phyloP scores from a whole-genome alignment of 2,797 vertebrate species.

The Notolepis coatsorum region DNA sequence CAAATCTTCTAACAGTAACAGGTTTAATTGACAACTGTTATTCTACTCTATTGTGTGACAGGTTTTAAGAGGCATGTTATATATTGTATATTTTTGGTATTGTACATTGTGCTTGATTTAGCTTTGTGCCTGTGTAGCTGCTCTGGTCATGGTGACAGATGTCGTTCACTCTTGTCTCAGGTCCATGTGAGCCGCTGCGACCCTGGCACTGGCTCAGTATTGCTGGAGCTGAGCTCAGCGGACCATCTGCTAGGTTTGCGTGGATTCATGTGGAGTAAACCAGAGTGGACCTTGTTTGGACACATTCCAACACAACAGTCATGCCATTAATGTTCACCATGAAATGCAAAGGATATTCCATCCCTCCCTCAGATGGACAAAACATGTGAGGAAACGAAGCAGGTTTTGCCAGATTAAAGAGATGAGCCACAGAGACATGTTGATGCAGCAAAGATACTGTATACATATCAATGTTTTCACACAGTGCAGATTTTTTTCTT shows the following conservation, averaged over 20 bases:
- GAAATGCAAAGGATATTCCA: slow-evolving; percentile 32
- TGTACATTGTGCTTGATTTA: slow-evolving; percentile 25
- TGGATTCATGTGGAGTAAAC: slow-evolving; percentile 58
- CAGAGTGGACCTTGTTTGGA: slow-evolving; percentile 70
- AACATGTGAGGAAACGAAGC: slow-evolving; percentile 29
- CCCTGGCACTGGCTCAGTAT: slow-evolving; percentile 59
- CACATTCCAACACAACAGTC: slow-evolving; percentile 61
- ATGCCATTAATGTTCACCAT: slow-evolving; percentile 62
- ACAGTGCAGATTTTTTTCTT: slow-evolving; percentile 25
- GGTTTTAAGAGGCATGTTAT: background rate
- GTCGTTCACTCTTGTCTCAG: slow-evolving; percentile 55
- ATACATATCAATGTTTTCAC: slow-evolving; percentile 33
- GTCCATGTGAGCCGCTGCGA: slow-evolving; percentile 65
- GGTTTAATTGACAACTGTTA: too few species aligned
- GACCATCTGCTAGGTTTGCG: slow-evolving; percentile 74
- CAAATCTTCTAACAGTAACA: too few species aligned
- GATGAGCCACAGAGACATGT: slow-evolving; percentile 34
- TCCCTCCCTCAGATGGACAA: slow-evolving; percentile 50
- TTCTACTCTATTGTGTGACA: too few species aligned
- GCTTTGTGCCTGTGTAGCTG: slow-evolving; percentile 10
- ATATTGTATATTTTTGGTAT: slow-evolving; percentile 10
- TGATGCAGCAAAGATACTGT: slow-evolving; percentile 34
- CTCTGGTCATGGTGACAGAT: slow-evolving; percentile 51
- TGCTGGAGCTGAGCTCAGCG: slow-evolving; percentile 57
- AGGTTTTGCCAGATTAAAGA: slow-evolving; percentile 33